Evolutionary conservation across 1,140 invertebrate species (phyloP), one percentile per base, ranked within the genome.

Genomic region (Brachystomella parvula): DNA sequence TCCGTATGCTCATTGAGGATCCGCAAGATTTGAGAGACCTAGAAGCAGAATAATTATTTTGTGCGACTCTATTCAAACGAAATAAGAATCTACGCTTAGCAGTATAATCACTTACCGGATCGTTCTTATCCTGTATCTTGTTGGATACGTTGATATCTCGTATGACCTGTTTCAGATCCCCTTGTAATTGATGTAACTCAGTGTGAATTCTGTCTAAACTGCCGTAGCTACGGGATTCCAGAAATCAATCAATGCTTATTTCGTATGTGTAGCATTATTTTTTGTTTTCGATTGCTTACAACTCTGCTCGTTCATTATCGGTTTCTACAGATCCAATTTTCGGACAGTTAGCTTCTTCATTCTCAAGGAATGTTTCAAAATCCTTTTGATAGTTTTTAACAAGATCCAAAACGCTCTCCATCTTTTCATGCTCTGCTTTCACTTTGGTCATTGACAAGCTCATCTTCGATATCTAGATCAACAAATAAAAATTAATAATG

Each of bases 1-100:
- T 94, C 93, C 87, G 96, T 96, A 75, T 98, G 95, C 0, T 93
- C 92, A 78, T 96, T 97, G 0, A 98, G 79, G 71, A 97, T 95
- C 72, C 90, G 89, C 1, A 91, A 87, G 70, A 97, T 92, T 79
- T 95, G 92, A 9, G 90, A 86, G 56, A 95, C 87, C 83, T 89
- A 78, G 26, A 81, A 81, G 74, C 63, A 75, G 28, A 12, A 49
- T 57, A 29, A 31, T 33, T 29, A 58, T 64, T 56, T 9, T 49
- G 2, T 44, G 44, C 56, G 30, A 32, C 12, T n/a, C 24, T 63
- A 24, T 33, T 69, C 21, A 9, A 17, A 12, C 1, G 26, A 24
- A 66, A 47, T 47, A 21, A 39, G 19, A 17, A 15, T 31, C 26
- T 58, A 1, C 26, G 26, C 2, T 67, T 66, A 15, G 29, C 47